Percentiles rank a stretch among this genome's conserved stretches.
These are phyloP conservation scores for Empidonax alnorum DNA, from an alignment of 2,113 vertebrate genomes.

Conservation along the genomic window DNA sequence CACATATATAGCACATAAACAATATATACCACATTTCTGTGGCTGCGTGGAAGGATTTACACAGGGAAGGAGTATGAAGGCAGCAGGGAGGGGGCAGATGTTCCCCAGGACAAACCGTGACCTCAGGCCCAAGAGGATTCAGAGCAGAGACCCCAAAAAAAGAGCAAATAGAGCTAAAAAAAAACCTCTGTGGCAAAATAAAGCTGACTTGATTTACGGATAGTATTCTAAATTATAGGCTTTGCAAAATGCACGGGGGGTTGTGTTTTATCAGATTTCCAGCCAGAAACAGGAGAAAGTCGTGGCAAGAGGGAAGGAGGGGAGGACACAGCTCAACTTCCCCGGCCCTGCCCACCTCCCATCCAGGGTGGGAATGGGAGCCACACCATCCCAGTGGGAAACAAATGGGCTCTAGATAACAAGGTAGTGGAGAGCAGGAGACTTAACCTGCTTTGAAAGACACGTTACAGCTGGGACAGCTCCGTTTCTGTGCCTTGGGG, in stretches of 20 bases:
- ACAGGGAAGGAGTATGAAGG: neutral
- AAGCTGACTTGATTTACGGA: neutral
- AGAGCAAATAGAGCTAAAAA: neutral
- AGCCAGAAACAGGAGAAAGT: neutral
- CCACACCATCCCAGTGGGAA: accelerated
- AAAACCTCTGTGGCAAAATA: neutral
- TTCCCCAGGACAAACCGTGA: neutral
- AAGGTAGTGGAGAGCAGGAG: neutral
- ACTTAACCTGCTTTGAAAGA: neutral
- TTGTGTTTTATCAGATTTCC: neutral
- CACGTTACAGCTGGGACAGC: neutral
- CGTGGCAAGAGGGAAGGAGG: neutral
- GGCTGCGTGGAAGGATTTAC: neutral
- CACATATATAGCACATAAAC: no score
- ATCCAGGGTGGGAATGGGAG: accelerated
- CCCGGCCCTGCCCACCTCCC: neutral
- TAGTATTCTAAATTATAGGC: neutral
- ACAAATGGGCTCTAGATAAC: accelerated
- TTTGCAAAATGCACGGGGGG: neutral
- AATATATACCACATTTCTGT: neutral
- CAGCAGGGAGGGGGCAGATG: neutral
- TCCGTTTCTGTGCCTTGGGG: accelerated
- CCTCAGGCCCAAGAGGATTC: neutral
- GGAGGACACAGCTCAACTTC: neutral
- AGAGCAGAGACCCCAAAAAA: neutral